Conservation (phyloP, 2,797 vertebrate species). For the Momotus momota region DNA sequence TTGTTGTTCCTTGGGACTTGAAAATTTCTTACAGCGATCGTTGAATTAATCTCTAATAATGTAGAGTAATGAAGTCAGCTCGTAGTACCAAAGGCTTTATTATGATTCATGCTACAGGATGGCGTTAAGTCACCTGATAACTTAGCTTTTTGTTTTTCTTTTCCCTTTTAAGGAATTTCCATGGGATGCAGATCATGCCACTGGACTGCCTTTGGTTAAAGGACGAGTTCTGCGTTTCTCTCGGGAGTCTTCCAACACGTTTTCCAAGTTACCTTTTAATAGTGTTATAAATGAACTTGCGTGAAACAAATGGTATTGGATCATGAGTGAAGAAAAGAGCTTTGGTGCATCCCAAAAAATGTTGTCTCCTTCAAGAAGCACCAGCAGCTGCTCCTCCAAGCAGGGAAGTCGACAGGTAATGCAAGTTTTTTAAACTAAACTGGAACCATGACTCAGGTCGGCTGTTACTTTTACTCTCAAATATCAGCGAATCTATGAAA, state of each 20-base stretch:
- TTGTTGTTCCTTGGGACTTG: background rate
- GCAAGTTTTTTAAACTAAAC: background rate
- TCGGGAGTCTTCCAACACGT: slow-evolving; percentile 18
- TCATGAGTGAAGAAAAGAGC: slow-evolving; percentile 90
- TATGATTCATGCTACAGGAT: background rate
- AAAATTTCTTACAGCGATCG: background rate
- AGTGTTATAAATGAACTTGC: slow-evolving; percentile 22
- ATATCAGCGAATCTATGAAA: background rate
- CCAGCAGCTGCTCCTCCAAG: slow-evolving; percentile 96
- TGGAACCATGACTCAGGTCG: background rate
- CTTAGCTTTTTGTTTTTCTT: background rate
- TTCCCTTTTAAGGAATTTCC: slow-evolving; percentile 55
- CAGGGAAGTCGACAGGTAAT: slow-evolving; percentile 94
- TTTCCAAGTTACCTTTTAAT: slow-evolving; percentile 11
- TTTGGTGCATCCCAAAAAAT: slow-evolving; percentile 90
- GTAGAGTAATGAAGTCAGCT: background rate
- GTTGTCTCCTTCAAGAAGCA: slow-evolving; percentile 92
- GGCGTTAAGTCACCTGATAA: background rate
- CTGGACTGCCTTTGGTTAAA: slow-evolving; percentile 11
- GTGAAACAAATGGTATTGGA: slow-evolving; percentile 22
- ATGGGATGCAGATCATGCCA: slow-evolving; percentile 40
- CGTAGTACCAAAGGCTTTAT: background rate
- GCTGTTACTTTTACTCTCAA: background rate
- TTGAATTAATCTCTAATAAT: background rate
- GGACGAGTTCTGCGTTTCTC: slow-evolving; percentile 8